Evolutionary conservation across 2,113 vertebrate genomes (phyloP), one percentile per base, ranked within the genome.

Genomic region (Sula dactylatra): DNA sequence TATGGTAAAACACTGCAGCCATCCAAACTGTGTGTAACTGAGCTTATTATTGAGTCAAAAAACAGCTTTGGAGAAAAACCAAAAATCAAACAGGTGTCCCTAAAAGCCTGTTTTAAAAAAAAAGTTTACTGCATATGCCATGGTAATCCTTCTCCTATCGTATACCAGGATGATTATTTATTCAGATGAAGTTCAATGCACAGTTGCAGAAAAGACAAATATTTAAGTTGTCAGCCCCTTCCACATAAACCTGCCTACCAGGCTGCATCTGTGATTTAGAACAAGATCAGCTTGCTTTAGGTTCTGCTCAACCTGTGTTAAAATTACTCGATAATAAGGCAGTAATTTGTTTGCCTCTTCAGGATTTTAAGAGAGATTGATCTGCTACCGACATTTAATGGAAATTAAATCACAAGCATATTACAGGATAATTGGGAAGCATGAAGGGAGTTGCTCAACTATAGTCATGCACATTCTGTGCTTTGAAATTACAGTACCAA

Each of bases 361-460:
- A 97, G 95, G 87, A 93, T 96, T 97, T 98, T 97, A 96, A 96
- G 95, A 96, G 74, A 97, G 91, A 98, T 98, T 98, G 94, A 97
- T 98, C 96, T 97, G 93, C 95, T 94, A 97, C 73, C 27, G 62
- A 88, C 69, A 93, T 90, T 96, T 98, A 98, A 98, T 97, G 93
- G 97, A 96, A 98, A 97, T 96, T 95, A 97, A 98, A 98, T 97
- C 91, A 96, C 94, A 97, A 56, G 85, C 82, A 67, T 92, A 89
- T 97, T 97, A 97, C 44, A 94, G 88, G 88, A 93, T 95, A 97
- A 98, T 93, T 96, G 94, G 94, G 84, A 97, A 97, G 90, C 73
- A 95, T 93, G 59, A 97, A 98, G 88, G 88, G 94, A 97, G 82
- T 96, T 93, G 90, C 91, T 97, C 84, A 94, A 71, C 97, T 97